These are phyloP conservation scores for Stenotaenia linearis DNA, from an alignment of 2,888 invertebrate genomes.

Conservation along the genomic window DNA sequence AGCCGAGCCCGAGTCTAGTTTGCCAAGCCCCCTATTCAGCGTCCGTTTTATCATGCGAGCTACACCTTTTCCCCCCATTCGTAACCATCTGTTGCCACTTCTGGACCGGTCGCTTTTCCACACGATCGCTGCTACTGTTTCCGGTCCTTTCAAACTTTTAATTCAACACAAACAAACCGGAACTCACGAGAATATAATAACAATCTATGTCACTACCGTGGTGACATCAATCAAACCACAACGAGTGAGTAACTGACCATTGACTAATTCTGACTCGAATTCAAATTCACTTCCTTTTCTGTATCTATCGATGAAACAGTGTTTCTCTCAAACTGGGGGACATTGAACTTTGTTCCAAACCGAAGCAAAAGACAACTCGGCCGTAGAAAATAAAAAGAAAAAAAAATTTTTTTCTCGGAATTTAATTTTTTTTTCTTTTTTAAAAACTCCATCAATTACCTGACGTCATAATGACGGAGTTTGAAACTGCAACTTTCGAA, in stretches of 20 bases:
- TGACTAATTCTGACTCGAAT: not conserved
- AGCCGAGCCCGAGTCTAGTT: conserved; percentile 9
- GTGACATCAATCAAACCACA: no score
- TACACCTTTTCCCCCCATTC: conserved; percentile 18
- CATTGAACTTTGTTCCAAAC: not conserved
- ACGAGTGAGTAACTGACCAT: not conserved
- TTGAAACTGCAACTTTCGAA: not conserved
- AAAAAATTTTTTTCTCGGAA: not conserved
- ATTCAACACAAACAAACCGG: not conserved
- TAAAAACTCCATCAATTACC: not conserved
- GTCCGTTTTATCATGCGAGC: conserved; percentile 11
- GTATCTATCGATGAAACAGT: no score
- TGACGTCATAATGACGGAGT: conserved; percentile 26
- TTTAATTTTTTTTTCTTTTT: not conserved
- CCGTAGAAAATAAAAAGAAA: not conserved
- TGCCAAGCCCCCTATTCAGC: conserved; percentile 1
- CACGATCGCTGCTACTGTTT: not conserved
- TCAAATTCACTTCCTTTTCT: not conserved
- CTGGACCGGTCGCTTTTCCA: not conserved
- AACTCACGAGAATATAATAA: not conserved
- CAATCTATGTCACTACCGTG: not conserved
- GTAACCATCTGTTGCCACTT: conserved; percentile 13
- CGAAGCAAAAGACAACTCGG: not conserved
- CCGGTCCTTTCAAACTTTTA: not conserved
- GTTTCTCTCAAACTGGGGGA: not conserved